Percentiles rank a stretch among this genome's conserved stretches.
These are phyloP conservation scores for Scaeva pyrastri DNA, from an alignment of 2,888 invertebrate species.

Conservation along the genomic window DNA sequence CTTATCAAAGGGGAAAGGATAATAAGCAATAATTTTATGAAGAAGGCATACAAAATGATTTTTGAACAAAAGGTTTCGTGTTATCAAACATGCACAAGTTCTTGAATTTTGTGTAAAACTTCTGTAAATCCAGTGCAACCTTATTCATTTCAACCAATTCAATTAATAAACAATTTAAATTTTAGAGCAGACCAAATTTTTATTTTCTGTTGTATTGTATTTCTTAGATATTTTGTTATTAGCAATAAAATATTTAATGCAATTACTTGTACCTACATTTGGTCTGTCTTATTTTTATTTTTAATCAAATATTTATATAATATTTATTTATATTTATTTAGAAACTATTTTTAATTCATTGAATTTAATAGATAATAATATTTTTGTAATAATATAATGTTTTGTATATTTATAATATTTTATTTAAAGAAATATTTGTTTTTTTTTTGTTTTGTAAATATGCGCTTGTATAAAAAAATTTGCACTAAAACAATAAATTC, in stretches of 20 bases:
- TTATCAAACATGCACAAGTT: no score
- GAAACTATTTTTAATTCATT: constrained; percentile 59
- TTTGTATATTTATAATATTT: background rate
- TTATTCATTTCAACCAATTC: background rate
- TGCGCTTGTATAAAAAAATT: constrained; percentile 64
- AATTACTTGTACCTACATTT: constrained; percentile 45
- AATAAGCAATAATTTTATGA: no score
- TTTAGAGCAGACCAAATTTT: constrained; percentile 35
- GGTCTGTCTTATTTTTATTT: constrained; percentile 66
- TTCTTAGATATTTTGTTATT: background rate
- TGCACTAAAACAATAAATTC: constrained; percentile 76
- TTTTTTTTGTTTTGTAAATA: no score
- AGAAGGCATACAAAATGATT: no score
- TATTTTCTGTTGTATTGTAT: constrained; percentile 11
- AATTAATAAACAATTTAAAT: background rate
- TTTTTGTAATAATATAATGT: constrained; percentile 18
- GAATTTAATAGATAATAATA: constrained; percentile 55
- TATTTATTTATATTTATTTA: constrained; percentile 39
- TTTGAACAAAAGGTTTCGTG: no score
- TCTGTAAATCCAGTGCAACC: no score
- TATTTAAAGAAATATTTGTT: constrained; percentile 17
- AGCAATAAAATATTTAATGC: background rate
- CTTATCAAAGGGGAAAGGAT: no score
- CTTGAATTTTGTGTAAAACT: no score
- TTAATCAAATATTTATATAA: constrained; percentile 49